These are phyloP conservation scores for Machaerirhynchus nigripectus DNA, from an alignment of 2,113 vertebrate genomes.

Conservation along the genomic window DNA sequence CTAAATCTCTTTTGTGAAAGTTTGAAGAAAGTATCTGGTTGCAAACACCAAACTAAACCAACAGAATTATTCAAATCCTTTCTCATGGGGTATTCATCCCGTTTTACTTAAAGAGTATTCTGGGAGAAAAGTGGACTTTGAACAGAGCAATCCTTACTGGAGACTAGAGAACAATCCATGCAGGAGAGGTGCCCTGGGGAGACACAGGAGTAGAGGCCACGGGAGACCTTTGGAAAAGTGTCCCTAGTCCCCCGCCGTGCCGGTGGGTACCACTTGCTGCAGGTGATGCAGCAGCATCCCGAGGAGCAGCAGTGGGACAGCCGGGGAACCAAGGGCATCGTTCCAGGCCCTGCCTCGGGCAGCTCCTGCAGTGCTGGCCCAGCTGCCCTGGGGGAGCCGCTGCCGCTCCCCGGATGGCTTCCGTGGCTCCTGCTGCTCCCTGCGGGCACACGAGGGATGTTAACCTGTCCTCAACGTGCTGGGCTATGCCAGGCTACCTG, in stretches of 20 bases:
- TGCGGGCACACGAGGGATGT: not conserved
- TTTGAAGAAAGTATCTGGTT: not conserved
- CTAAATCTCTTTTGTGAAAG: not conserved
- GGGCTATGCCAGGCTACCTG: not conserved
- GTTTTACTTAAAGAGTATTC: not conserved
- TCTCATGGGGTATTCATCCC: not conserved
- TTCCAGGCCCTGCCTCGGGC: too few relatives aligned
- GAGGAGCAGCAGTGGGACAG: not conserved
- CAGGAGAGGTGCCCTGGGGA: not conserved
- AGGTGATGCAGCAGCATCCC: not conserved
- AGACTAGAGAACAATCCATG: not conserved
- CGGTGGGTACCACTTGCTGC: not conserved
- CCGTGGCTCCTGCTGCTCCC: not conserved
- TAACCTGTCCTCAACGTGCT: too few relatives aligned
- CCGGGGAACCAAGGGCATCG: accelerated
- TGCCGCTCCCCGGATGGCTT: not conserved
- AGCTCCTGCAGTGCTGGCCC: not conserved
- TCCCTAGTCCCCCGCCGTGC: not conserved
- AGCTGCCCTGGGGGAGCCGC: not conserved
- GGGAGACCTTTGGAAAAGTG: not conserved
- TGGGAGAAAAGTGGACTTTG: not conserved
- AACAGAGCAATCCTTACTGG: not conserved
- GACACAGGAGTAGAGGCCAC: accelerated
- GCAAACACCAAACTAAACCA: not conserved
- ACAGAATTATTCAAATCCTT: not conserved